Conservation (phyloP, 2,113 vertebrate species). For the Neoarius graeffei region DNA sequence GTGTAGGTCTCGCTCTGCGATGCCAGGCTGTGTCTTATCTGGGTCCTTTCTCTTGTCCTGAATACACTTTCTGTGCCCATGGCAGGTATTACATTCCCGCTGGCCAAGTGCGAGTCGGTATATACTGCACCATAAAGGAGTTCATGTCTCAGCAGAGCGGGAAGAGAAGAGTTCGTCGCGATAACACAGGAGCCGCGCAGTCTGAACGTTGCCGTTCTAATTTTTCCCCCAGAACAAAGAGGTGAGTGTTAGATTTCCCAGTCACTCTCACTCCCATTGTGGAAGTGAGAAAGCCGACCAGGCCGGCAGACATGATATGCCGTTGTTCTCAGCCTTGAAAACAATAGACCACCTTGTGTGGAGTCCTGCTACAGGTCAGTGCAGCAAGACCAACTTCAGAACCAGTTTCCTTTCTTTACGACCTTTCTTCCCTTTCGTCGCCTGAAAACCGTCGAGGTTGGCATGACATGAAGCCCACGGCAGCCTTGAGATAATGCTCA, state of each 20-base stretch:
- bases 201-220: conserved; percentile 75
- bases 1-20: conserved; percentile 36
- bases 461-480: conserved; percentile 74
- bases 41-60: conserved; percentile 45
- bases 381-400: conserved; percentile 60
- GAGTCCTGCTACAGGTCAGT: conserved; percentile 63
- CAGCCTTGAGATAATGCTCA: conserved; percentile 80
- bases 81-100: conserved; percentile 66
- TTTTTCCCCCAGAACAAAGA: conserved; percentile 76
- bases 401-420: conserved; percentile 37
- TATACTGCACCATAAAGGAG: conserved; percentile 54
- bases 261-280: conserved; percentile 72
- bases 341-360: conserved; percentile 66
- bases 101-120: conserved; percentile 51
- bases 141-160: conserved; percentile 49
- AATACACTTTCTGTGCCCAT: conserved; percentile 56
- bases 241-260: conserved; percentile 79
- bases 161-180: conserved; percentile 72
- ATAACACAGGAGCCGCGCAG: conserved; percentile 81
- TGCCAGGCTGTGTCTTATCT: conserved; percentile 56
- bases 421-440: conserved; percentile 39
- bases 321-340: conserved; percentile 62
- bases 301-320: conserved; percentile 59
- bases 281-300: conserved; percentile 63
- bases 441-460: conserved; percentile 61